phyloP scores from a whole-genome alignment of 1,140 invertebrate species.

The Drosophila biarmipes region DNA sequence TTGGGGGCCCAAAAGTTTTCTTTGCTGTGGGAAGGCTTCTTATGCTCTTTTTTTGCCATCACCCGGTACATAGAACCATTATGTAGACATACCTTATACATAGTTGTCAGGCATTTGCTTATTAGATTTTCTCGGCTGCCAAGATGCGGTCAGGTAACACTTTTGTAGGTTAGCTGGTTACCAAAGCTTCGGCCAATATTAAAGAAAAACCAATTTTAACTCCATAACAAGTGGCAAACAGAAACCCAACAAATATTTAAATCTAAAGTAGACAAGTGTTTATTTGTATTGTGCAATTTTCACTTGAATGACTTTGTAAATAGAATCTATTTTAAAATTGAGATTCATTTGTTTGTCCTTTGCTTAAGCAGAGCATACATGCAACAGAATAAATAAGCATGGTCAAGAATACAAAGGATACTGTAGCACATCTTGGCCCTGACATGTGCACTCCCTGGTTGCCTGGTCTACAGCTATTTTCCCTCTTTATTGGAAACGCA shows the following conservation, averaged over 20 bases:
- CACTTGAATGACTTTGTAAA: slow-evolving; percentile 67
- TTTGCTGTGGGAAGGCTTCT: slow-evolving; percentile 26
- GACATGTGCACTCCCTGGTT: slow-evolving; percentile 32
- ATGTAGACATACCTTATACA: slow-evolving; percentile 13
- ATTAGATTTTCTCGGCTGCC: slow-evolving; percentile 67
- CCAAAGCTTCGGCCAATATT: slow-evolving; percentile 1
- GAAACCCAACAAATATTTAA: slow-evolving; percentile 26
- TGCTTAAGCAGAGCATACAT: slow-evolving; percentile 60
- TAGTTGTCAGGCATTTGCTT: slow-evolving; percentile 60
- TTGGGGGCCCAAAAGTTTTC: slow-evolving; percentile 30
- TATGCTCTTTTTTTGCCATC: neutral
- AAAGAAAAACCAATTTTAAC: slow-evolving; percentile 30
- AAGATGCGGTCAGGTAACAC: slow-evolving; percentile 58
- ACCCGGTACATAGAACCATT: slow-evolving; percentile 14
- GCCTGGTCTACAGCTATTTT: neutral
- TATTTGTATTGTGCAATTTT: slow-evolving; percentile 57
- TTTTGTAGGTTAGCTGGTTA: slow-evolving; percentile 77
- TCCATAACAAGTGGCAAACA: slow-evolving; percentile 5
- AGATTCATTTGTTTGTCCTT: slow-evolving; percentile 67
- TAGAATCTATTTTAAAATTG: slow-evolving; percentile 59
- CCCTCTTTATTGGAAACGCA: slow-evolving; percentile 22
- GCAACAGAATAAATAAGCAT: slow-evolving; percentile 48
- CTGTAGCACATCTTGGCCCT: slow-evolving; percentile 18
- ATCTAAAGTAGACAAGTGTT: slow-evolving; percentile 3
- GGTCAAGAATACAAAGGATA: slow-evolving; percentile 31